Evolutionary conservation across 2,888 invertebrate species (phyloP).

Genomic region (Clitarchus hookeri): DNA sequence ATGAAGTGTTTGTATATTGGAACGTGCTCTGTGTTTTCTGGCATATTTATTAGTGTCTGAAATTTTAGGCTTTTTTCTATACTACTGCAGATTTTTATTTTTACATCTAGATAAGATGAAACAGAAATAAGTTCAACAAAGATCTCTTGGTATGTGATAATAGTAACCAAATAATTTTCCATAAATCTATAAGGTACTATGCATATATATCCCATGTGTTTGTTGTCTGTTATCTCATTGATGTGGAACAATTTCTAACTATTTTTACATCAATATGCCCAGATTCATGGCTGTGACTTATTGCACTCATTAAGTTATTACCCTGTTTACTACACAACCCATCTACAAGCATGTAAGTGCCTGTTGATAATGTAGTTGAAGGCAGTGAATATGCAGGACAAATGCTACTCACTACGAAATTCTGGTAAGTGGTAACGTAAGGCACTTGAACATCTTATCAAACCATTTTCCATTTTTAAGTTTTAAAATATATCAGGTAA

Average conservation of each 20-base stretch:
- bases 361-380: too few relatives aligned
- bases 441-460: too few relatives aligned
- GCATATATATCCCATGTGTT: background rate
- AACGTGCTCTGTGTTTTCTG: conserved; percentile 8
- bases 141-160: background rate
- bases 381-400: background rate
- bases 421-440: too few relatives aligned
- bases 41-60: background rate
- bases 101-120: background rate
- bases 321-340: too few relatives aligned
- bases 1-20: background rate
- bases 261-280: background rate
- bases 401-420: background rate
- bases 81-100: background rate
- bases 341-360: too few relatives aligned
- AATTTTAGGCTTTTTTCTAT: background rate
- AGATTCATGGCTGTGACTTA: background rate
- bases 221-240: background rate
- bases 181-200: background rate
- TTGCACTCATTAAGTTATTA: background rate
- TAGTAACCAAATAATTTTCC: background rate
- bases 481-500: too few relatives aligned
- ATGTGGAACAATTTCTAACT: background rate
- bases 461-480: too few relatives aligned
- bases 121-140: background rate